Conservation (phyloP, 1,140 invertebrate species). For the Plutomurus gul region DNA sequence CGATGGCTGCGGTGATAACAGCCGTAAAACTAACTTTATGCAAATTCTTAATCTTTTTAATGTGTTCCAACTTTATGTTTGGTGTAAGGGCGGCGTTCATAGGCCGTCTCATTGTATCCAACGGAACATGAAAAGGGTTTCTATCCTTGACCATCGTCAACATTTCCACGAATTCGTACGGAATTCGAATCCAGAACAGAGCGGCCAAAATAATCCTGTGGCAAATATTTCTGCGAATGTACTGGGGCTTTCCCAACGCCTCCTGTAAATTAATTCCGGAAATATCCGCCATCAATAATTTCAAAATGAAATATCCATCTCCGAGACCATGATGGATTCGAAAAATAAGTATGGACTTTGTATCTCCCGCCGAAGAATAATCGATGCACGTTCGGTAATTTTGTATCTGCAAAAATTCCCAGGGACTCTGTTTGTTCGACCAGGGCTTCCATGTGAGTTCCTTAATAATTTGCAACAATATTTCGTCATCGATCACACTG, state of each 20-base stretch:
- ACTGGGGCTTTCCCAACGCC: conserved; percentile 37
- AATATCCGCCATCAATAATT: conserved; percentile 44
- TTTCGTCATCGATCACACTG: not conserved
- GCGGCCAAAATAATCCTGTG: not conserved
- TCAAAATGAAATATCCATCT: conserved; percentile 47
- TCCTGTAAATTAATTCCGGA: conserved; percentile 32
- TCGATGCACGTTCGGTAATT: conserved; percentile 26
- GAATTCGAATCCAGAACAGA: conserved; percentile 41
- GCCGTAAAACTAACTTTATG: conserved; percentile 46
- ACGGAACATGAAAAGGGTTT: conserved; percentile 41
- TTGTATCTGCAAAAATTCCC: conserved; percentile 46
- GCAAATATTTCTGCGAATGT: not conserved
- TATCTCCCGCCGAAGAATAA: not conserved
- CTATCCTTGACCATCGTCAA: conserved; percentile 28
- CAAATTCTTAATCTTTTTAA: conserved; percentile 47
- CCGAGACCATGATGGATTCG: conserved; percentile 49
- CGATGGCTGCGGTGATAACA: conserved; percentile 36
- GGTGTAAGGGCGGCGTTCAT: conserved; percentile 39
- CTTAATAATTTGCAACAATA: conserved; percentile 38
- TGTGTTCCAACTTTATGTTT: conserved; percentile 27
- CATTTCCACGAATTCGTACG: conserved; percentile 43
- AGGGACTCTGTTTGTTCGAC: conserved; percentile 29
- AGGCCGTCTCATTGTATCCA: conserved; percentile 20
- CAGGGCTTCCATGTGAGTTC: conserved; percentile 42
- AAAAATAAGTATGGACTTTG: conserved; percentile 46